These are phyloP conservation scores for Lates japonicus DNA, from an alignment of 2,797 vertebrate species.

Conservation along the genomic window DNA sequence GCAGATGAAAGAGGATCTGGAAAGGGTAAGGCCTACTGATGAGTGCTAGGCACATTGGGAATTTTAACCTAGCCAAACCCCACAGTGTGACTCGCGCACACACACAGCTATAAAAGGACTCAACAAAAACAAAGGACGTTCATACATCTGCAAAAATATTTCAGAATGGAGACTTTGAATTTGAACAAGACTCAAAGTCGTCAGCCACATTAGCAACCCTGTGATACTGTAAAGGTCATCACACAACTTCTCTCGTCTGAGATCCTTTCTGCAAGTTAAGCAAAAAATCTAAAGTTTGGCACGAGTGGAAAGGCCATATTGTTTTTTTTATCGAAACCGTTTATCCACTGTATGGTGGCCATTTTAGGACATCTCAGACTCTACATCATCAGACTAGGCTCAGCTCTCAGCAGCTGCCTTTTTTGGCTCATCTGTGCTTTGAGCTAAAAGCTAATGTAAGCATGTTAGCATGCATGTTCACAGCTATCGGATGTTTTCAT, in stretches of 20 bases:
- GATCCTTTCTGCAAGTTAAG: no score
- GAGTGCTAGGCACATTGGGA: constrained; percentile 7
- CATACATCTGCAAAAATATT: not conserved
- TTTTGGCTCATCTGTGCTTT: constrained; percentile 4
- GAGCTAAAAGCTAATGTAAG: not conserved
- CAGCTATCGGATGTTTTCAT: not conserved
- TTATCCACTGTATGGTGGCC: not conserved
- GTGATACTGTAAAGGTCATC: not conserved
- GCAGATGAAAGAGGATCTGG: constrained; percentile 82
- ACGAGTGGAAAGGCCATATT: not conserved
- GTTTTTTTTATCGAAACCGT: not conserved
- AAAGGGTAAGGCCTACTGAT: constrained; percentile 82
- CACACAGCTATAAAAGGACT: not conserved
- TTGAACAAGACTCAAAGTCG: not conserved
- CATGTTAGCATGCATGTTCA: constrained; percentile 6
- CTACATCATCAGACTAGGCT: not conserved
- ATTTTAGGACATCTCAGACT: constrained; percentile 6
- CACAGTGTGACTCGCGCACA: not conserved
- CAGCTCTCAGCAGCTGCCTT: not conserved
- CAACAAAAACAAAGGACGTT: not conserved
- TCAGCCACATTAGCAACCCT: not conserved
- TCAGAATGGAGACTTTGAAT: constrained; percentile 5
- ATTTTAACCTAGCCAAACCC: constrained; percentile 11
- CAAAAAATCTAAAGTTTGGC: not conserved
- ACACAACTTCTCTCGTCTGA: not conserved